These are phyloP conservation scores for Mustela erminea DNA, from an alignment of 2,797 vertebrate species.

Conservation along the genomic window DNA sequence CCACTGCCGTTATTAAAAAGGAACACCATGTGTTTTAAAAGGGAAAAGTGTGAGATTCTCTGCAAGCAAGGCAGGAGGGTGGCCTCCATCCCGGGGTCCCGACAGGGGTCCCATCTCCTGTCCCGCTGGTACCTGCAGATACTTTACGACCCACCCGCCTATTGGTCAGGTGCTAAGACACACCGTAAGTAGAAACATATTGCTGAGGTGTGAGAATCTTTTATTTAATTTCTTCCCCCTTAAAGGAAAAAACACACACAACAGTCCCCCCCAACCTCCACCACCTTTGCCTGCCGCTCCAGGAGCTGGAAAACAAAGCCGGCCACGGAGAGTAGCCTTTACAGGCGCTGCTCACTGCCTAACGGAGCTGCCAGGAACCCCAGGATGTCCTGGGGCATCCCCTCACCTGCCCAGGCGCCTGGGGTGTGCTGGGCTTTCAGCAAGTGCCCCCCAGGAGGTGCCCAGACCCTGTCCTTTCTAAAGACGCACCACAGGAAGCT, in stretches of 20 bases:
- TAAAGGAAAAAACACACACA: constrained; percentile 62
- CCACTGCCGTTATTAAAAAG: constrained; percentile 80
- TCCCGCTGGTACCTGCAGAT: constrained; percentile 83
- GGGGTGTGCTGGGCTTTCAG: not conserved
- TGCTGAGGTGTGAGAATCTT: constrained; percentile 87
- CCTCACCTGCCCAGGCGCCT: constrained; percentile 15
- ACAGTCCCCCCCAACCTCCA: not conserved
- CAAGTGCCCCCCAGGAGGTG: not conserved
- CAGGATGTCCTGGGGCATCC: not conserved
- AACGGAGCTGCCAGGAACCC: not conserved
- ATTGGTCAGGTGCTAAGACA: constrained; percentile 89
- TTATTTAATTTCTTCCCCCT: constrained; percentile 85
- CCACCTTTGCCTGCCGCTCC: constrained; percentile 32
- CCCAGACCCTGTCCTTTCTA: not conserved
- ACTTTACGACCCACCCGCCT: constrained; percentile 84
- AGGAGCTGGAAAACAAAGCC: constrained; percentile 61
- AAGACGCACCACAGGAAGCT: not conserved
- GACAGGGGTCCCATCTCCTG: constrained; percentile 65
- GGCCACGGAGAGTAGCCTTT: not conserved
- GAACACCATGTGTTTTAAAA: constrained; percentile 90
- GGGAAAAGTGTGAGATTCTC: constrained; percentile 89
- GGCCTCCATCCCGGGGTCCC: constrained; percentile 64
- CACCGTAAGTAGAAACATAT: constrained; percentile 89
- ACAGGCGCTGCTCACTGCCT: not conserved
- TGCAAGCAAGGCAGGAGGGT: constrained; percentile 73